Evolutionary conservation across 1,140 invertebrate species (phyloP), one percentile per base, ranked within the genome.

Genomic region (Drosophila erecta): DNA sequence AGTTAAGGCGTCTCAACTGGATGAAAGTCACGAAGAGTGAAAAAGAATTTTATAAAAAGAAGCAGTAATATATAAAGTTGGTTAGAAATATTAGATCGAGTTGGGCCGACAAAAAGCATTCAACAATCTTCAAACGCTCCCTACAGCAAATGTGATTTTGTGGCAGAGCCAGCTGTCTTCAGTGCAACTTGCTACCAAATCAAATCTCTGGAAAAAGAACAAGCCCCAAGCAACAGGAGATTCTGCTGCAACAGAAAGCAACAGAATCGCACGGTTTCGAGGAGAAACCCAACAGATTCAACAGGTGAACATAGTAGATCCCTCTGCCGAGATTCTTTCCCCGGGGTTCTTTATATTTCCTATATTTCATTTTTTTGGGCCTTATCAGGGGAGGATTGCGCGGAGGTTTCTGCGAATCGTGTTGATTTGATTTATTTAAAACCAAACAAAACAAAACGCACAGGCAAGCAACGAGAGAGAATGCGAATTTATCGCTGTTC

Each of bases 351-450:
- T 27, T 50, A 41, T 58, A 22, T 58, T 46, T 50, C 24, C 15
- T 49, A 15, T 49, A 24, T 20, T 44, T 54, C 14, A n/a, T n/a
- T 12, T 38, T 43, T 62, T 57, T 43, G 10, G n/a, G 8, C 27
- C 71, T 84, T 86, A 85, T 85, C 81, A 73, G 71, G 71, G 40
- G 8, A 15, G 35, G 33, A 69, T 54, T 79, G 59, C 69, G 56
- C 66, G 66, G 64, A 37, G 71, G 76, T 89, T 87, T 90, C 84
- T 89, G 60, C 85, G 84, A 89, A 90, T 90, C 79, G 89, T 90
- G 84, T 89, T 91, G 87, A 90, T 90, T 90, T 90, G 87, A 90
- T 90, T 90, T 90, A 90, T 87, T 87, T 80, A 69, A 87, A 70
- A 59, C 43, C 51, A 65, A 65, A 65, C 35, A 44, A 53, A 41